Base-by-base conservation (phyloP, 2,113 vertebrate species). In the Monopterus albus region DNA sequence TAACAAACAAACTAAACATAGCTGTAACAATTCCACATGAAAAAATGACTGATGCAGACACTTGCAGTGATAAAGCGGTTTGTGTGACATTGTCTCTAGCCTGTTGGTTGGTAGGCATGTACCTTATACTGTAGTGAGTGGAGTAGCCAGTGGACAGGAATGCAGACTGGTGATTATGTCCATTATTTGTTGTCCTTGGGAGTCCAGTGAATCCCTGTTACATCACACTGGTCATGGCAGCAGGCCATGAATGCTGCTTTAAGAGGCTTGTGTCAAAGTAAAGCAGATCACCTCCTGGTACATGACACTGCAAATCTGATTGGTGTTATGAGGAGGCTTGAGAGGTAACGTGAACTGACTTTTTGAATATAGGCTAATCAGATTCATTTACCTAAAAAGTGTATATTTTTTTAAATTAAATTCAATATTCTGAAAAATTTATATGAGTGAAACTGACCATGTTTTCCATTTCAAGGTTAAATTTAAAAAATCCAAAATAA, bases 181-280 rank as follows among this genome's bases (percentile, higher is more conserved):
- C 39, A 56, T 46, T 53, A n/a, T 20, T 26, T 13, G 47, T 9
- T 50, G 33, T 64, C 80, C 69, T 62, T 46, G 38, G 10, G 36
- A 10, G 56, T 82, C 55, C 60, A 68, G 18, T 47, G 78, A 86
- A 84, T 86, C 73, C 60, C 72, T 65, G 78, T 78, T 85, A 53
- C 75, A 82, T 84, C 75, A 71, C 17, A 12, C 23, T n/a, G 60
- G 23, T 53, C 40, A 40, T 70, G 70, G 72, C 75, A 47, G 58
- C 7, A 0, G 23, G 65, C 69, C 72, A 50, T 2, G 17, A 52
- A 42, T 68, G 62, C 70, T 75, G 56, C 53, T 57, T 4, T 88
- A 87, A 88, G 84, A 82, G 78, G 88, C 82, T 90, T 85, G 78
- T 70, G 74, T 77, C 50, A 59, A 59, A 61, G 36, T 78, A 72